Evolutionary conservation across 2,797 vertebrate species (phyloP).

Genomic region (Botia kubotai): DNA sequence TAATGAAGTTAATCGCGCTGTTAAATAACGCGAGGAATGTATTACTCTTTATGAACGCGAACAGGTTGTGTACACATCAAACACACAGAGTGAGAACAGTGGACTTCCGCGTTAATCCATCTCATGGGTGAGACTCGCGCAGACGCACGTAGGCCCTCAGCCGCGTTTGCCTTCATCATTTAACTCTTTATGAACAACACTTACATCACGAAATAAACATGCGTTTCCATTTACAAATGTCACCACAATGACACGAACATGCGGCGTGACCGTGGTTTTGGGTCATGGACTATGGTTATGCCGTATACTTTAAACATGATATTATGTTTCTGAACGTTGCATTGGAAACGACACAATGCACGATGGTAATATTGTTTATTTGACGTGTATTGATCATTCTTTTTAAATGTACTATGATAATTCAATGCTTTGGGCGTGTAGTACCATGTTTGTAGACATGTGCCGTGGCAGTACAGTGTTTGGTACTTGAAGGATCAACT

Average conservation of each 20-base stretch:
- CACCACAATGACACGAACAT: background rate
- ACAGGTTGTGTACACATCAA: background rate
- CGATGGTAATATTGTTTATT: background rate
- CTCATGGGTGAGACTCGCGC: constrained; percentile 4
- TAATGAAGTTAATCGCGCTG: background rate
- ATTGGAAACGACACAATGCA: no score
- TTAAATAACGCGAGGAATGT: background rate
- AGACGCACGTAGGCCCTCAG: constrained; percentile 21
- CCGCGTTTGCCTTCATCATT: constrained; percentile 4
- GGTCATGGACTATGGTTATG: background rate
- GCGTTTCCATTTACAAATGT: background rate
- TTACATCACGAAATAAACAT: background rate
- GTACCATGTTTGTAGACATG: background rate
- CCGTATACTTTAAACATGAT: background rate
- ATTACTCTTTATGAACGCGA: background rate
- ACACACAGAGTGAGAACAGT: background rate
- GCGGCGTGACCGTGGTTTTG: no score
- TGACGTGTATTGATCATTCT: background rate
- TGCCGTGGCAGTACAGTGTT: background rate
- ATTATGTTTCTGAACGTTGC: no score
- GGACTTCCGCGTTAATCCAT: constrained; percentile 24
- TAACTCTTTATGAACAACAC: background rate
- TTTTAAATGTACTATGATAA: background rate
- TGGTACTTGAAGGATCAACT: background rate
- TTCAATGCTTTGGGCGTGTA: background rate